A percentile compares a stretch with the other conserved stretches of the same genome.
Conservation (phyloP, 2,888 invertebrate species). For the Tridacna crocea region DNA sequence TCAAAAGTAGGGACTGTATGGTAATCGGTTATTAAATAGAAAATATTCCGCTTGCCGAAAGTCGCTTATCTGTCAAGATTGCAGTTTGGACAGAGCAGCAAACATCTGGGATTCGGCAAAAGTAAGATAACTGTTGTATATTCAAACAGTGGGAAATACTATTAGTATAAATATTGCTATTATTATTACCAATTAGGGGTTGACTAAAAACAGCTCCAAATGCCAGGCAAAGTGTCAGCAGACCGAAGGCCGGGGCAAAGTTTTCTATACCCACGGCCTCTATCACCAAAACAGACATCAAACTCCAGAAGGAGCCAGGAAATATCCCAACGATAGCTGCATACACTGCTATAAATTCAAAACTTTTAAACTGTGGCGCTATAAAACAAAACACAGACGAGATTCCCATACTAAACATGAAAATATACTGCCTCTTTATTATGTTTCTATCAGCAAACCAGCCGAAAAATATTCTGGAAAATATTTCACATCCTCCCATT, state of each 20-base stretch:
- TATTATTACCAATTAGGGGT: slow-evolving; percentile 60
- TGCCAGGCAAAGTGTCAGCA: slow-evolving; percentile 55
- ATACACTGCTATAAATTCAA: slow-evolving; percentile 55
- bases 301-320: slow-evolving; percentile 64
- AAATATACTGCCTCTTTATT: slow-evolving; percentile 86
- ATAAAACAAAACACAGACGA: slow-evolving; percentile 50
- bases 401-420: slow-evolving; percentile 44
- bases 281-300: slow-evolving; percentile 61
- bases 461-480: slow-evolving; percentile 90
- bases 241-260: slow-evolving; percentile 62
- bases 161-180: neutral
- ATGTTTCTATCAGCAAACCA: slow-evolving; percentile 89
- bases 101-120: too few relatives aligned
- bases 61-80: too few relatives aligned
- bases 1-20: too few relatives aligned
- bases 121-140: too few relatives aligned
- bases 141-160: neutral
- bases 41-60: too few relatives aligned
- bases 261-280: slow-evolving; percentile 64
- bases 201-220: slow-evolving; percentile 56
- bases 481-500: slow-evolving; percentile 90
- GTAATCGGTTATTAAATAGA: too few relatives aligned
- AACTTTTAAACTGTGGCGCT: slow-evolving; percentile 54
- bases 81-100: too few relatives aligned
- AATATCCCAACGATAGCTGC: slow-evolving; percentile 63